Evolutionary conservation across 2,113 vertebrate species (phyloP), one percentile per base, ranked within the genome.

Genomic region (Daubentonia madagascariensis): DNA sequence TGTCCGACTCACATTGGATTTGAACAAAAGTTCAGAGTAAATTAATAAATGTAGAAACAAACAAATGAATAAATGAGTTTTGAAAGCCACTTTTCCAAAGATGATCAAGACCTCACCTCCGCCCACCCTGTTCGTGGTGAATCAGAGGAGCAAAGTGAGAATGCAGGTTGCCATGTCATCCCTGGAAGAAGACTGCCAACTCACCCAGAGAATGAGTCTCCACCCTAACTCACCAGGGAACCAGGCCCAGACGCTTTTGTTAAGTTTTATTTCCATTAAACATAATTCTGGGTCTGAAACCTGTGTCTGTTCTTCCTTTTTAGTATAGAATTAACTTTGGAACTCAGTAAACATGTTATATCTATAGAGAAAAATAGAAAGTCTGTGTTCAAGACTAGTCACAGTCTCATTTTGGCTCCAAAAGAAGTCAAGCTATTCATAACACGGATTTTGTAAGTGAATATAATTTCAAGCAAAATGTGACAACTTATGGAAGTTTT

Each of bases 211-310:
- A 30, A 32, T 32, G 30, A 70, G 45, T 59, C 85, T 52, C 84
- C n/a, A 84, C 7, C 50, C 12, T 52, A 28, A 23, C 78, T 59
- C 28, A 45, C 35, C 13, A 78, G 57, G 28, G 23, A 94, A 61
- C 17, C 37, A 22, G 40, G 61, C 57, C 40, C 43, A 79, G 18
- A n/a, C 14, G 30, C 28, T 89, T 90, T 85, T 40, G 23, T 52
- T 76, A 90, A 32, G 45, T 79, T 93, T 89, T 85, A 40, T 43
- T 89, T 89, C 78, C 45, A 72, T 68, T 45, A 85, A 70, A 63
- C 52, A 57, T 59, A 59, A 80, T 85, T 80, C 73, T 79, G 80
- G 85, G 25, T 95, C 65, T 96, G 65, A 88, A 96, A 83, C n/a
- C 43, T 83, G 20, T 85, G 57, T 84, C 14, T 76, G 16, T 48